Base-by-base conservation (phyloP, 2,113 vertebrate species). In the Malurus melanocephalus region DNA sequence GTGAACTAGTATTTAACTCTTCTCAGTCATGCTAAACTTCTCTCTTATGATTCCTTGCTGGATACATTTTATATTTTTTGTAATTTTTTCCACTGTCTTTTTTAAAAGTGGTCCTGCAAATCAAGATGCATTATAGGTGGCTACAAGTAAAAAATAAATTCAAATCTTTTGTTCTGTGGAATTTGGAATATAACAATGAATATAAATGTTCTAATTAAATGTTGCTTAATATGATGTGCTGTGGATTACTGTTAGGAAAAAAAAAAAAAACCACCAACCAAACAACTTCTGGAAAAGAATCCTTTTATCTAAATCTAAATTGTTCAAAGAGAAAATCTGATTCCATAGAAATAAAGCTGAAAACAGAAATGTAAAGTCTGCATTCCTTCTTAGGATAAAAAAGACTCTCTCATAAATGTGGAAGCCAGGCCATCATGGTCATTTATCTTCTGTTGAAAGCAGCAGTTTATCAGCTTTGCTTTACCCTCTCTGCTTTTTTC, bases 401-500 rank as follows among this genome's bases (percentile, higher is more conserved):
- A 80, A 68, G 46, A 42, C 64, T 94, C 65, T 94, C 56, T 96
- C 45, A 38, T 93, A 93, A 92, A 59, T 75, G 55, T 88, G 66
- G 85, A 88, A 93, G 45, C 76, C 61, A 94, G 45, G 92, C 38
- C 57, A 81, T 23, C 85, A 33, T 21, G 66, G 65, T 72, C 77
- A 79, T 97, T 94, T 92, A 83, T 96, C 94, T 96, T 88, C 75
- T 80, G 55, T 77, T 96, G 91, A 96, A 96, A 95, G 68, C 21
- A 87, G 76, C 43, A 84, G 89, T 96, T 96, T 94, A 95, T 96
- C 93, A 96, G 76, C 51, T 81, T 21, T 80, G 52, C 83, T 95
- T 94, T 90, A 35, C 61, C 69, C 86, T 76, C 65, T 75, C 51
- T 80, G 27, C n/a, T 69, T 82, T 89, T 82, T 81, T 69, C 28